phyloP scores from a whole-genome alignment of 2,797 vertebrate species.

The Enteromius anoplus region DNA sequence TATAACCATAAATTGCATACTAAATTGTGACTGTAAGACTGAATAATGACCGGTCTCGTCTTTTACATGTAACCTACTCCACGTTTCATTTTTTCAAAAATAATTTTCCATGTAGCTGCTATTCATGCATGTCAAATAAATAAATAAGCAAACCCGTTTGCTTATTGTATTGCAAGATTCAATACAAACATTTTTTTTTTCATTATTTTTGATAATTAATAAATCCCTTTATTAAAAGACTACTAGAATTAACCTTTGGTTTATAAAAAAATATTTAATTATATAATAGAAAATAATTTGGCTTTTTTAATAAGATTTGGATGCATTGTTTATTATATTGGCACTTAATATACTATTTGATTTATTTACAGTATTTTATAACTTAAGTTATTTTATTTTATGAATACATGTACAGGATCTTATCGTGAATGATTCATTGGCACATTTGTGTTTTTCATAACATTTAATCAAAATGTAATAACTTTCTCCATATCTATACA shows the following conservation, averaged over 20 bases:
- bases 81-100: neutral
- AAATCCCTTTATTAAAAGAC: neutral
- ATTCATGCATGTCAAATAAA: neutral
- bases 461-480: neutral
- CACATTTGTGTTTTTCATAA: neutral
- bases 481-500: neutral
- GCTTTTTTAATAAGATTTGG: neutral
- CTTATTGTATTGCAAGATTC: neutral
- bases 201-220: neutral
- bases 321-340: neutral
- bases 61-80: neutral
- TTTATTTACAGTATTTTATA: too few species aligned
- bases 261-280: neutral
- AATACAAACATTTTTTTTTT: neutral
- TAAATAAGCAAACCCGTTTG: neutral
- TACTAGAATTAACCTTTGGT: too few species aligned
- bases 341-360: too few species aligned
- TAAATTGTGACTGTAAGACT: neutral
- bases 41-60: neutral
- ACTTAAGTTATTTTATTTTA: neutral
- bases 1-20: neutral
- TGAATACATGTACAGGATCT: neutral
- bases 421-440: neutral
- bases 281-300: neutral
- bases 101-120: neutral